A percentile compares a stretch with the other conserved stretches of the same genome.
Conservation (phyloP, 1,140 invertebrate species). For the Heliconius eleuchia region DNA sequence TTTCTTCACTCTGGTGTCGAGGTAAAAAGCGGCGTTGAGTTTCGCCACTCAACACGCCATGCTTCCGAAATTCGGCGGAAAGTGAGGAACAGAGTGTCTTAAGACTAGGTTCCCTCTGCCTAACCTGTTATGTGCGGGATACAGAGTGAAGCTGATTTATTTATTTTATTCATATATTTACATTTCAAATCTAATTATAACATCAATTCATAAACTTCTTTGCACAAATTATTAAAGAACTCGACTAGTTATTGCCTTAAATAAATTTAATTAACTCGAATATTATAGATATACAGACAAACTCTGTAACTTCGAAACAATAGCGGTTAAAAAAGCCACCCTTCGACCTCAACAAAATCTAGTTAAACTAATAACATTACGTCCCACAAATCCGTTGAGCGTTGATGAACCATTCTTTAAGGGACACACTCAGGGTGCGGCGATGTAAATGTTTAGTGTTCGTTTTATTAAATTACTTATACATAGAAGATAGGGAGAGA, state of each 20-base stretch:
- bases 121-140: no score
- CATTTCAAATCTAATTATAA: no score
- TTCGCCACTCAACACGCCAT: no score
- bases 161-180: no score
- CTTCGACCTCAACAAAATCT: constrained; percentile 45
- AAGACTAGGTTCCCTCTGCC: no score
- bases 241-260: neutral
- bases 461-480: neutral
- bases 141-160: no score
- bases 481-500: neutral
- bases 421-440: constrained; percentile 33
- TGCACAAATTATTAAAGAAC: neutral
- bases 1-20: no score
- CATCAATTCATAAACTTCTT: neutral
- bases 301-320: constrained; percentile 27
- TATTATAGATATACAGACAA: neutral
- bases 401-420: constrained; percentile 68
- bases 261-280: neutral
- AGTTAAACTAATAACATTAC: constrained; percentile 57
- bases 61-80: no score
- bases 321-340: constrained; percentile 33
- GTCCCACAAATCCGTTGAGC: constrained; percentile 52
- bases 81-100: no score
- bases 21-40: no score
- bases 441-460: neutral